Evolutionary conservation across 2,888 invertebrate genomes (phyloP).

Genomic region (Brachycybe producta): DNA sequence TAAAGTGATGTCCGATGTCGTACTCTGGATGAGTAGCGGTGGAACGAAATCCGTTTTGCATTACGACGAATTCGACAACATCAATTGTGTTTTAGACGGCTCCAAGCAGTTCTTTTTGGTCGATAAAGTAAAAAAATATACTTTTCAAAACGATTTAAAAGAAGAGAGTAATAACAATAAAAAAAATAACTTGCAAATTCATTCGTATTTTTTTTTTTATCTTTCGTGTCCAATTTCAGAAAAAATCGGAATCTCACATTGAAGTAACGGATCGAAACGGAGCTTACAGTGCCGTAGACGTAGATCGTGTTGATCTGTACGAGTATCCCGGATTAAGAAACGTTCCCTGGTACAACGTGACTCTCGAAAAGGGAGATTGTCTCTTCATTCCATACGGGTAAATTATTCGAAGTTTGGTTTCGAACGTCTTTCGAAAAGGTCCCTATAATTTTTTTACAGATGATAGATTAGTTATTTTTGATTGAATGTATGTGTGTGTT

Average conservation of each 20-base stretch:
- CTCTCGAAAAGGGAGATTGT: conserved; percentile 30
- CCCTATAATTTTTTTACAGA: too few species aligned
- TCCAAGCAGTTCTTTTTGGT: conserved; percentile 28
- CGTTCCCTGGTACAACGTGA: conserved; percentile 26
- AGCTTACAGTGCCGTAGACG: conserved; percentile 28
- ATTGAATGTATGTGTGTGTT: too few species aligned
- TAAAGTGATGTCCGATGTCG: conserved; percentile 25
- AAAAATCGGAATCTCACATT: conserved; percentile 17
- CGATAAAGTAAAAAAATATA: conserved; percentile 25
- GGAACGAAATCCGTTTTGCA: conserved; percentile 30
- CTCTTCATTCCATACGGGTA: conserved; percentile 29
- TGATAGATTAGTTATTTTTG: too few species aligned
- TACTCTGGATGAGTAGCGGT: conserved; percentile 30
- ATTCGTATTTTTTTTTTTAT: not conserved
- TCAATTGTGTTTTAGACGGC: conserved; percentile 30
- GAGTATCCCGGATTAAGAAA: conserved; percentile 25
- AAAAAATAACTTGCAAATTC: not conserved
- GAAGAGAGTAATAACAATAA: conserved; percentile 1
- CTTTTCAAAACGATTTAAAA: not conserved
- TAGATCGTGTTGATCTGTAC: conserved; percentile 27
- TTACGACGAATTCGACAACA: conserved; percentile 28
- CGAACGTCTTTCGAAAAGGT: too few species aligned
- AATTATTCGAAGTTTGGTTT: too few species aligned
- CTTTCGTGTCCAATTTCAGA: not conserved
- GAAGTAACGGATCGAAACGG: conserved; percentile 25